These are phyloP conservation scores for Cosmia pyralina DNA, from an alignment of 2,888 invertebrate genomes.

Conservation along the genomic window DNA sequence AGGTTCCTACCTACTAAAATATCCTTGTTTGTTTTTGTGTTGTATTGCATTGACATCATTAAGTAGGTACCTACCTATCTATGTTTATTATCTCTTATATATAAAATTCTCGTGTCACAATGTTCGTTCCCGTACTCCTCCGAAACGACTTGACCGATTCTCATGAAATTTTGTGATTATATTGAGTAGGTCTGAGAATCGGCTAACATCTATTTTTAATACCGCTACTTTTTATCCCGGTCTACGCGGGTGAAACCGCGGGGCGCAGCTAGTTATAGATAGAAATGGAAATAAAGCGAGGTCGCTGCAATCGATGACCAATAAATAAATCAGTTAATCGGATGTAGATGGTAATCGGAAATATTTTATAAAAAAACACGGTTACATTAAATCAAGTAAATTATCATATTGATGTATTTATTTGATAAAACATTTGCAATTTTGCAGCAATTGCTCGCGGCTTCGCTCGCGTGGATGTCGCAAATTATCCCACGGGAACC, in stretches of 20 bases:
- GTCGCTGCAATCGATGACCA: conserved; percentile 11
- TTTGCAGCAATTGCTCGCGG: too few relatives aligned
- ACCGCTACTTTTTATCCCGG: too few relatives aligned
- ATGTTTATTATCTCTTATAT: not conserved
- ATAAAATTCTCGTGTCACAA: too few relatives aligned
- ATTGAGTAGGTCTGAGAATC: too few relatives aligned
- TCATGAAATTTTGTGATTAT: too few relatives aligned
- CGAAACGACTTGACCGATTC: too few relatives aligned
- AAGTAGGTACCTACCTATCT: not conserved
- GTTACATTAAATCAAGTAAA: conserved; percentile 28
- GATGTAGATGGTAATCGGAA: conserved; percentile 23
- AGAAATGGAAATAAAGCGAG: not conserved
- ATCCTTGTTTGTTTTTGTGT: not conserved
- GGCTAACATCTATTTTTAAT: too few relatives aligned
- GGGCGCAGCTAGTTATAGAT: too few relatives aligned
- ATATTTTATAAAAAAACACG: conserved; percentile 23
- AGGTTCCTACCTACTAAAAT: not conserved
- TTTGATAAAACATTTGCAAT: conserved; percentile 29
- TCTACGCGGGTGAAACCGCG: too few relatives aligned
- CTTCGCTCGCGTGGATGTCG: too few relatives aligned
- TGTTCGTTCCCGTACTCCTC: too few relatives aligned
- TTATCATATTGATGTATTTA: conserved; percentile 35
- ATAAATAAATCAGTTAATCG: conserved; percentile 22
- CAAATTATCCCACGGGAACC: too few relatives aligned
- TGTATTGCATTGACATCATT: not conserved